Conservation (phyloP, 1,140 invertebrate genomes). For the Hirudo medicinalis region DNA sequence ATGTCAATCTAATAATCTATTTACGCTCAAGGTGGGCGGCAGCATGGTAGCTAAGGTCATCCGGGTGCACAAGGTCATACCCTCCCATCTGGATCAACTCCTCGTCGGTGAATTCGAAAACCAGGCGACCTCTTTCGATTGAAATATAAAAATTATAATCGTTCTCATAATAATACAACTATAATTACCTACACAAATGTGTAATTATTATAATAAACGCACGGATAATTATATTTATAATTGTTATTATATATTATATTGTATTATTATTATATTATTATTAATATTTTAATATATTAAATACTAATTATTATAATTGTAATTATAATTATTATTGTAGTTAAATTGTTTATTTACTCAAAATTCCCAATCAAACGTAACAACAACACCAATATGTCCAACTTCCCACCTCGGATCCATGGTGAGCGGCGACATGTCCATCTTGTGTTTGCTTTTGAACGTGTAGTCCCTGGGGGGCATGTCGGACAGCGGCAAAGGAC, state of each 20-base stretch:
- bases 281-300: too few species aligned
- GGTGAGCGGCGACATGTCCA: constrained; percentile 83
- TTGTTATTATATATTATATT: too few species aligned
- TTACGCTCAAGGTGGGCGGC: constrained; percentile 96
- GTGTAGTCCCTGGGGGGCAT: constrained; percentile 68
- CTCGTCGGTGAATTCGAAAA: constrained; percentile 80
- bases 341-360: too few species aligned
- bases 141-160: not conserved
- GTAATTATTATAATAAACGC: not conserved
- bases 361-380: too few species aligned
- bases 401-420: constrained; percentile 77
- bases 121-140: constrained; percentile 66
- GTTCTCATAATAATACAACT: too few species aligned
- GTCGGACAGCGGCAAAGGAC: constrained; percentile 62
- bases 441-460: constrained; percentile 97
- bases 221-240: too few species aligned
- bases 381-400: not conserved
- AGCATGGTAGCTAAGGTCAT: constrained; percentile 91
- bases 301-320: too few species aligned
- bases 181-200: too few species aligned
- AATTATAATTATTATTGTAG: constrained; percentile 10
- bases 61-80: constrained; percentile 92
- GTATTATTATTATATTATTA: too few species aligned
- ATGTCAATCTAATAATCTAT: constrained; percentile 44
- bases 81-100: constrained; percentile 82